Evolutionary conservation across 2,113 vertebrate species (phyloP).

Genomic region (Pogonocichla stellata): DNA sequence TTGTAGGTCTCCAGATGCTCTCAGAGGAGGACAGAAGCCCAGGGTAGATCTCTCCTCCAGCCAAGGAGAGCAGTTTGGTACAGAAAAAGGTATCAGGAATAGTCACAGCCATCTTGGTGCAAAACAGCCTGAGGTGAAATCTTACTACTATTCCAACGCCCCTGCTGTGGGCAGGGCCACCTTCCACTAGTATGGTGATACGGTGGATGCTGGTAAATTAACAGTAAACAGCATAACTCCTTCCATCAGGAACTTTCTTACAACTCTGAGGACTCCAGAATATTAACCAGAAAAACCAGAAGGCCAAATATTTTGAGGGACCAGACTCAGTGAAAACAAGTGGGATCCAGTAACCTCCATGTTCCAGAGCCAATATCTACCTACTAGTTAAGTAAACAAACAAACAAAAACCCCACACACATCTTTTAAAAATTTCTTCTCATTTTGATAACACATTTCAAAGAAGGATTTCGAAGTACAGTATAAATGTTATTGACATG

Average conservation of each 20-base stretch:
- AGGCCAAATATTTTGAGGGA: neutral
- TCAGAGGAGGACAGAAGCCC: neutral
- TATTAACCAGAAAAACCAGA: neutral
- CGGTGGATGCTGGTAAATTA: neutral
- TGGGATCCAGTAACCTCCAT: neutral
- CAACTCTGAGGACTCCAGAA: neutral
- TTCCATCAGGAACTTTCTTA: neutral
- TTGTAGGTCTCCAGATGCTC: neutral
- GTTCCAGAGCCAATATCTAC: neutral
- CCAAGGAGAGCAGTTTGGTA: neutral
- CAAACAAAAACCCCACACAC: neutral
- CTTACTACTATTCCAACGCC: neutral
- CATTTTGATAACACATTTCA: neutral
- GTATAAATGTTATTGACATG: neutral
- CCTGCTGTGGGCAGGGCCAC: neutral
- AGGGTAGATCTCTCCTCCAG: neutral
- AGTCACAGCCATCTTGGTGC: neutral
- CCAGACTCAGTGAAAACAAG: fast-evolving
- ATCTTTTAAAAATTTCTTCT: neutral
- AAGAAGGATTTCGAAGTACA: neutral
- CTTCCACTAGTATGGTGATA: neutral
- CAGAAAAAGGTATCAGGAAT: neutral
- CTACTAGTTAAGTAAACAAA: neutral
- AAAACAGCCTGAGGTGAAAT: neutral
- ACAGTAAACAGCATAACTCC: neutral